These are phyloP conservation scores for Agonopterix alstromeriana DNA, from an alignment of 2,888 invertebrate species.

Conservation along the genomic window DNA sequence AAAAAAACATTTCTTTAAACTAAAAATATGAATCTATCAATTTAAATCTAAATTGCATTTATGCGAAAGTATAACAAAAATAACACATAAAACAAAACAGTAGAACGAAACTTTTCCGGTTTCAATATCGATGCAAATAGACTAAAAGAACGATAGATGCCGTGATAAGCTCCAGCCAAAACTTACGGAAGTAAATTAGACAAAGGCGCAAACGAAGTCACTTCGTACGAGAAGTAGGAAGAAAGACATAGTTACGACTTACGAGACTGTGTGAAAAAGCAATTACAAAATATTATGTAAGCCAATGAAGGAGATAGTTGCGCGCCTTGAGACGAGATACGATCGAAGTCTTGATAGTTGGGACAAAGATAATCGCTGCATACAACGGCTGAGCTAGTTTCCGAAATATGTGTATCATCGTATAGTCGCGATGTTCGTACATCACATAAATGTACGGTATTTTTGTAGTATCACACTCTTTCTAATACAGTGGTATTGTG, in stretches of 20 bases:
- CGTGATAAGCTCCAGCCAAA: not conserved
- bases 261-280: conserved; percentile 58
- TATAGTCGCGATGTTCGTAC: too few species aligned
- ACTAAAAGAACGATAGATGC: not conserved
- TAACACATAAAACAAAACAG: not conserved
- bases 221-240: conserved; percentile 50
- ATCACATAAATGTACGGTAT: too few species aligned
- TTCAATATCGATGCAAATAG: not conserved
- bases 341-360: conserved; percentile 21
- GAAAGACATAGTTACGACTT: conserved; percentile 30
- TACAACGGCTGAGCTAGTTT: conserved; percentile 27
- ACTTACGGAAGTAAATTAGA: conserved; percentile 36
- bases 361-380: conserved; percentile 16
- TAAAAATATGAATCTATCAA: too few species aligned
- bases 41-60: too few species aligned
- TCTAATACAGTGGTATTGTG: too few species aligned
- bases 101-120: conserved; percentile 8
- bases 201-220: conserved; percentile 22
- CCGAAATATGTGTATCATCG: not conserved
- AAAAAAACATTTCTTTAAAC: too few species aligned
- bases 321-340: conserved; percentile 37
- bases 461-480: too few species aligned
- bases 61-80: too few species aligned
- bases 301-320: conserved; percentile 52
- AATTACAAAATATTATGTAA: conserved; percentile 62